Conservation (phyloP, 1,140 invertebrate genomes). For the Camponotus floridanus region DNA sequence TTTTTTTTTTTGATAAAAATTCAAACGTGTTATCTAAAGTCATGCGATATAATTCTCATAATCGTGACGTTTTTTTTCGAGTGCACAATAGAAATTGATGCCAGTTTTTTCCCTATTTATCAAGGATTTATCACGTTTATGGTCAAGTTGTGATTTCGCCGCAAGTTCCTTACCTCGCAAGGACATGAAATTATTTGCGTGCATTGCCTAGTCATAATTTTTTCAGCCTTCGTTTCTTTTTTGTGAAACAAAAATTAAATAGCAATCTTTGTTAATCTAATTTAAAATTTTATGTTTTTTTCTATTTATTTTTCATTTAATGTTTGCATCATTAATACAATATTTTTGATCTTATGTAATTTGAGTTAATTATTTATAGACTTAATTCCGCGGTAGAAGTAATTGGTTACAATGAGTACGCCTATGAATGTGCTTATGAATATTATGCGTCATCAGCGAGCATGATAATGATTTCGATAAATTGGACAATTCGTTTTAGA, state of each 20-base stretch:
- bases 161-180: not conserved
- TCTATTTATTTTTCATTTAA: not conserved
- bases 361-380: conserved; percentile 8
- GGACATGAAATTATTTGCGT: not conserved
- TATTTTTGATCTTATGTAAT: conserved; percentile 11
- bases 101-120: not conserved
- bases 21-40: conserved; percentile 8
- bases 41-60: not conserved
- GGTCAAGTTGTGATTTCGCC: not conserved
- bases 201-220: conserved; percentile 1
- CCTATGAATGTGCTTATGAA: not conserved
- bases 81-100: not conserved
- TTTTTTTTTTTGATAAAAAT: not conserved
- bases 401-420: conserved; percentile 25
- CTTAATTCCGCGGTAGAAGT: not conserved
- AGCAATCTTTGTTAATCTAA: not conserved
- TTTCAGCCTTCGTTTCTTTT: not conserved
- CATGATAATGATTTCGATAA: conserved; percentile 44
- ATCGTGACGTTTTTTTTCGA: not conserved
- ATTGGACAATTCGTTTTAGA: not conserved
- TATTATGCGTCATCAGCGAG: conserved; percentile 42
- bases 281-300: not conserved
- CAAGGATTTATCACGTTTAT: not conserved
- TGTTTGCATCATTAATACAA: not conserved
- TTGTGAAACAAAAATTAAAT: not conserved